These are phyloP conservation scores for Sclerodermus sp. DNA, from an alignment of 2,888 invertebrate species.

Conservation along the genomic window DNA sequence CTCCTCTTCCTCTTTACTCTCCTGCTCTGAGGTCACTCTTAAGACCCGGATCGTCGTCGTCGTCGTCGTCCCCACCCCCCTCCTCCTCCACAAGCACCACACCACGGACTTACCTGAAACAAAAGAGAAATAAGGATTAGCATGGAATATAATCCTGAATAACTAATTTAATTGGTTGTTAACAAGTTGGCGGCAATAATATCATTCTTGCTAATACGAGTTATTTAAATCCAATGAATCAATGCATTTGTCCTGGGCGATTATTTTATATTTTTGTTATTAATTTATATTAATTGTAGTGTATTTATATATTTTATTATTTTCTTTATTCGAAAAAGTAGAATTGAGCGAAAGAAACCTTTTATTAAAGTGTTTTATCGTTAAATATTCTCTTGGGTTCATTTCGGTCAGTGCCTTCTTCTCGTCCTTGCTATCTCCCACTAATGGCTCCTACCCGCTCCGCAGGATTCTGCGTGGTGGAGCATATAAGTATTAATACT, in stretches of 20 bases:
- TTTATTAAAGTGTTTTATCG: slow-evolving; percentile 20
- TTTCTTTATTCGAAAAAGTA: too few relatives aligned
- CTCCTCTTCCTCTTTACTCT: not conserved
- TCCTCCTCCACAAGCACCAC: too few relatives aligned
- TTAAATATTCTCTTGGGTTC: slow-evolving; percentile 23
- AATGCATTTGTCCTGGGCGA: too few relatives aligned
- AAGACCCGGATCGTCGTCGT: too few relatives aligned
- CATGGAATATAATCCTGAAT: slow-evolving; percentile 19
- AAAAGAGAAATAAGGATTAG: slow-evolving; percentile 34
- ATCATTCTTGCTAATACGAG: slow-evolving; percentile 11
- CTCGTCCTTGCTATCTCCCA: slow-evolving; percentile 29
- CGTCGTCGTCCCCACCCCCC: too few relatives aligned
- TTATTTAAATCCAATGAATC: too few relatives aligned
- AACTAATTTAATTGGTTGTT: slow-evolving; percentile 46
- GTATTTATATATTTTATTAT: too few relatives aligned
- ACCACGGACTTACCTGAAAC: slow-evolving; percentile 50
- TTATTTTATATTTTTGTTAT: too few relatives aligned
- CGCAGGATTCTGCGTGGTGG: not conserved
- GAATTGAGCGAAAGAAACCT: slow-evolving; percentile 14
- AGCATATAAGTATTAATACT: not conserved
- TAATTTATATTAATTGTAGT: too few relatives aligned
- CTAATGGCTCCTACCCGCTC: slow-evolving; percentile 35
- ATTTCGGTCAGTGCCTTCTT: slow-evolving; percentile 31
- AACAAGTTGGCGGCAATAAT: slow-evolving; percentile 25
- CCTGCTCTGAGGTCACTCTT: slow-evolving; percentile 30